A percentile compares a stretch with the other conserved stretches of the same genome.
phyloP scores from a whole-genome alignment of 2,888 invertebrate species.

The Trimorus sp. region DNA sequence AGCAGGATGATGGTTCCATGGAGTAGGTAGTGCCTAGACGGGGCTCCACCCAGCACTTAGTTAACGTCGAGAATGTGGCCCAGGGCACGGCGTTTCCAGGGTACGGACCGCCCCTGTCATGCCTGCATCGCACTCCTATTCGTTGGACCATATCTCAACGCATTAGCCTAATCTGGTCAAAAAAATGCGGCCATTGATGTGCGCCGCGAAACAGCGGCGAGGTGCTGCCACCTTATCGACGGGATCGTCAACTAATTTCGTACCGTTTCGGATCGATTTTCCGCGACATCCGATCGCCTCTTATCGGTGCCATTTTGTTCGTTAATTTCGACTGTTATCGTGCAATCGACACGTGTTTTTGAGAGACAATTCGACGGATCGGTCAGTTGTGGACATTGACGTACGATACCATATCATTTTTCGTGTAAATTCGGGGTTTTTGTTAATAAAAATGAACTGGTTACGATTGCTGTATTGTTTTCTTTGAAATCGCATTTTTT shows the following conservation, averaged over 20 bases:
- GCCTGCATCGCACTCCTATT: conserved; percentile 81
- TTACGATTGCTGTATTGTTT: too few species aligned
- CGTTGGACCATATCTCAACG: conserved; percentile 81
- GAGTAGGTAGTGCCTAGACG: conserved; percentile 81
- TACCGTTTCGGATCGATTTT: conserved; percentile 77
- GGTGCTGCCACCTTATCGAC: conserved; percentile 79
- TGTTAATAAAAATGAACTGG: conserved; percentile 2
- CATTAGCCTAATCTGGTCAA: conserved; percentile 80
- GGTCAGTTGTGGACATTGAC: neutral
- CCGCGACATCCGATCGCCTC: conserved; percentile 59
- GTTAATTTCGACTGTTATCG: conserved; percentile 22
- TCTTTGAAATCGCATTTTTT: too few species aligned
- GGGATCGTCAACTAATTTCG: conserved; percentile 73
- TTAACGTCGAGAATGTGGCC: conserved; percentile 82
- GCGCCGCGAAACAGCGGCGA: conserved; percentile 76
- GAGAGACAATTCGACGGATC: neutral
- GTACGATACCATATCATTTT: neutral
- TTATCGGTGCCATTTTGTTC: conserved; percentile 33
- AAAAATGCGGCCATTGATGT: conserved; percentile 80
- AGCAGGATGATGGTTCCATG: conserved; percentile 80
- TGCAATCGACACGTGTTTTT: conserved; percentile 31
- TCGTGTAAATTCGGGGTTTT: neutral
- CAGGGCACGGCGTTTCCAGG: conserved; percentile 85
- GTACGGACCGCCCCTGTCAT: conserved; percentile 83
- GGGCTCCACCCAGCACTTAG: conserved; percentile 83